Evolutionary conservation across 2,888 invertebrate genomes (phyloP).

Genomic region (Sycophila texana): DNA sequence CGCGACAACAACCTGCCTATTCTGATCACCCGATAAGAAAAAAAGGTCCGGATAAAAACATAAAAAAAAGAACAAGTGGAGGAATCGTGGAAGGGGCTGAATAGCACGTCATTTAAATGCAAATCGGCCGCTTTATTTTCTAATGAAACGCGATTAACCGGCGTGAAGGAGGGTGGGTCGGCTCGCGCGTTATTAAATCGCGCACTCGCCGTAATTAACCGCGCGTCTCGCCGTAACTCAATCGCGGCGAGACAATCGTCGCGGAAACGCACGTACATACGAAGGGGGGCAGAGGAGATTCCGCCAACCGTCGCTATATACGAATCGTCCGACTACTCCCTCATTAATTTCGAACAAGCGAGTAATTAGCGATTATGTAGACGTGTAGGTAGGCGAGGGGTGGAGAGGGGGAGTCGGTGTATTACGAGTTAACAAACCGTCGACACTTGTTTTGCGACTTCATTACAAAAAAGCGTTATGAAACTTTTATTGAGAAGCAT

Average conservation of each 20-base stretch:
- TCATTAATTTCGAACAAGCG: slow-evolving; percentile 7
- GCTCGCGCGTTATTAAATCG: slow-evolving; percentile 20
- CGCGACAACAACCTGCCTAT: not conserved
- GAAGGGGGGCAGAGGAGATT: not conserved
- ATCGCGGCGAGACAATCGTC: slow-evolving; percentile 4
- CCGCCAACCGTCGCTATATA: not conserved
- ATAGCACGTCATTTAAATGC: slow-evolving; percentile 55
- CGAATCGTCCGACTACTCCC: not conserved
- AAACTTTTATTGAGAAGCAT: too few species aligned
- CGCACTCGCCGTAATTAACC: slow-evolving; percentile 16
- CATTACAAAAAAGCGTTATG: not conserved
- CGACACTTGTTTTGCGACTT: slow-evolving; percentile 16
- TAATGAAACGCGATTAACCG: slow-evolving; percentile 52
- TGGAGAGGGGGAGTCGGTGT: not conserved
- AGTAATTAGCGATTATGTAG: slow-evolving; percentile 30
- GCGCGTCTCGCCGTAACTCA: not conserved
- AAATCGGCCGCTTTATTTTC: slow-evolving; percentile 51
- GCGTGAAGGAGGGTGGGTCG: not conserved
- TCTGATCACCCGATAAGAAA: slow-evolving; percentile 7
- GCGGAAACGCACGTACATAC: not conserved
- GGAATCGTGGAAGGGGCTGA: slow-evolving; percentile 31
- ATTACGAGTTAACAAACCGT: slow-evolving; percentile 21
- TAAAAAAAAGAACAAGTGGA: slow-evolving; percentile 12
- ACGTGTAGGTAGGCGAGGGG: not conserved
- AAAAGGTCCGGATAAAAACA: slow-evolving; percentile 19